Conservation (phyloP, 2,888 invertebrate genomes). For the Craniophora ligustri region DNA sequence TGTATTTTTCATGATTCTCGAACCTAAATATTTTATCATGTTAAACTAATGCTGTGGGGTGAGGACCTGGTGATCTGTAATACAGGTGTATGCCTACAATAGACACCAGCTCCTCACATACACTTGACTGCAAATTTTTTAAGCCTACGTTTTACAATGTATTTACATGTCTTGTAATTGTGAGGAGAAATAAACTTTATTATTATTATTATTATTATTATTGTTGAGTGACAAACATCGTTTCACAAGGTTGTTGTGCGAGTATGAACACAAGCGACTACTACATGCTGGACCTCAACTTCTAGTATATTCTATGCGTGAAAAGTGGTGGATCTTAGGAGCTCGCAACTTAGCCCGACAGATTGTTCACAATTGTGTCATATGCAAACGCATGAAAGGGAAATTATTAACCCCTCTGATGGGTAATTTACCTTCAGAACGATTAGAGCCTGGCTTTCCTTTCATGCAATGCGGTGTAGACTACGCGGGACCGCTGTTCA, state of each 20-base stretch:
- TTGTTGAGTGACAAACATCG: constrained; percentile 2
- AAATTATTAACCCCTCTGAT: background rate
- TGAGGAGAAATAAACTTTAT: no score
- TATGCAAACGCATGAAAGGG: constrained; percentile 8
- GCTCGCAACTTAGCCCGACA: constrained; percentile 6
- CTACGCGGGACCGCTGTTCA: constrained; percentile 2
- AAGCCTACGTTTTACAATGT: no score
- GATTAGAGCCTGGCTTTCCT: background rate
- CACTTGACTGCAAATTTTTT: no score
- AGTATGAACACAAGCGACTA: background rate
- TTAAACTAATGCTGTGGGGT: no score
- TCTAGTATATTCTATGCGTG: background rate
- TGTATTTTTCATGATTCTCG: no score
- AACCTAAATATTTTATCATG: no score
- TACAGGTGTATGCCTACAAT: no score
- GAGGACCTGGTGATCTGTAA: no score
- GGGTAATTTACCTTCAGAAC: constrained; percentile 9
- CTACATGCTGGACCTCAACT: constrained; percentile 14
- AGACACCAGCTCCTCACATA: no score
- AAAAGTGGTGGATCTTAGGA: constrained; percentile 2
- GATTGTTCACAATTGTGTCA: constrained; percentile 1
- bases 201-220: no score
- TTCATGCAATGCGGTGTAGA: constrained; percentile 9
- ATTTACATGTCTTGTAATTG: no score
- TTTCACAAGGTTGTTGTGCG: constrained; percentile 1